Percentiles rank a stretch among this genome's conserved stretches.
Conservation (phyloP, 2,888 invertebrate species). For the Ophraella communa region DNA sequence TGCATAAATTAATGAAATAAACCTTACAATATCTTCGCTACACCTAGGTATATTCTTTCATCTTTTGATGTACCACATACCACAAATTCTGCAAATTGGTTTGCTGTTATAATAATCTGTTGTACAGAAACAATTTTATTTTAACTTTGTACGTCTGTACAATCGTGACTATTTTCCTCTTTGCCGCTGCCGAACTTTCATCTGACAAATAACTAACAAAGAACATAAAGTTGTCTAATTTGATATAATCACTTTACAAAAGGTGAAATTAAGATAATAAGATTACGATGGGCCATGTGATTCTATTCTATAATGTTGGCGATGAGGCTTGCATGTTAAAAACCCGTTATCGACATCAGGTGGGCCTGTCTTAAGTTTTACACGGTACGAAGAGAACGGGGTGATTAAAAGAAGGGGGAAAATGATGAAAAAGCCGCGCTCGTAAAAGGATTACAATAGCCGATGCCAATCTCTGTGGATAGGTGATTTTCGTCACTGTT, state of each 20-base stretch:
- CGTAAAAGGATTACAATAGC: slow-evolving; percentile 33
- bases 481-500: background rate
- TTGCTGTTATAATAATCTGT: no score
- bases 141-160: background rate
- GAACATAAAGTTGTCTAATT: slow-evolving; percentile 43
- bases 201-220: slow-evolving; percentile 36
- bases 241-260: slow-evolving; percentile 51
- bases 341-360: slow-evolving; percentile 54
- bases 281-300: slow-evolving; percentile 52
- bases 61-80: background rate
- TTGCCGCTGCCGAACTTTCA: slow-evolving; percentile 13
- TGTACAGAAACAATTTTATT: background rate
- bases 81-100: no score
- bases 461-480: slow-evolving; percentile 23
- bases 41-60: no score
- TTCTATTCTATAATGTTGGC: slow-evolving; percentile 47
- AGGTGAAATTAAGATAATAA: slow-evolving; percentile 56
- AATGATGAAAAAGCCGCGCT: slow-evolving; percentile 21
- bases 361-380: slow-evolving; percentile 53
- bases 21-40: no score
- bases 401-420: slow-evolving; percentile 13
- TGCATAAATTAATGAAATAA: no score
- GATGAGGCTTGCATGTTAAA: slow-evolving; percentile 54
- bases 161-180: slow-evolving; percentile 5
- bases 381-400: slow-evolving; percentile 31